These are phyloP conservation scores for Entomobrya multifasciata DNA, from an alignment of 2,888 invertebrate genomes.

Conservation along the genomic window DNA sequence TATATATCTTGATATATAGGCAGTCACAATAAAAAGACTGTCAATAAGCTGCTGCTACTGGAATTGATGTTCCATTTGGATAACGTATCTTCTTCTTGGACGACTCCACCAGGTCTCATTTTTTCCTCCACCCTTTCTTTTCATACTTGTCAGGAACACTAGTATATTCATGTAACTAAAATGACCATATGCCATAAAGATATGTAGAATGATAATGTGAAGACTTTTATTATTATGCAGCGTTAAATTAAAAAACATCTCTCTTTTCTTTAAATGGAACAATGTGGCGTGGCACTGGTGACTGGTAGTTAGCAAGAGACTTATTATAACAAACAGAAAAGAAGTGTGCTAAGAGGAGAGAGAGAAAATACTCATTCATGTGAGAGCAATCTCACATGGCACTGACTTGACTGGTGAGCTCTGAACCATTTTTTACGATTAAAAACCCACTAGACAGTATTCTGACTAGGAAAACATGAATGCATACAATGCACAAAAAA, in stretches of 20 bases:
- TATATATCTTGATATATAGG: neutral
- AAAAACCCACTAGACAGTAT: constrained; percentile 5
- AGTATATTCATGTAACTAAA: too few species aligned
- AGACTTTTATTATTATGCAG: neutral
- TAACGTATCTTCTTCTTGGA: constrained; percentile 13
- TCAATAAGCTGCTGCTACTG: neutral
- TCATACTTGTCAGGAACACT: constrained; percentile 3
- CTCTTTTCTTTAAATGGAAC: constrained; percentile 1
- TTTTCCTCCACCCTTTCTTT: too few species aligned
- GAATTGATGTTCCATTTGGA: constrained; percentile 34
- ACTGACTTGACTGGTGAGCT: too few species aligned
- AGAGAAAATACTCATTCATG: constrained; percentile 24
- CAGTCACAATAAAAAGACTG: neutral
- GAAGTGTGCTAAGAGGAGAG: constrained; percentile 20
- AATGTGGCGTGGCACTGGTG: too few species aligned
- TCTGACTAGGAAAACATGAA: too few species aligned
- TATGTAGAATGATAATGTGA: constrained; percentile 32
- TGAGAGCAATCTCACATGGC: constrained; percentile 33
- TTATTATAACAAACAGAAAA: constrained; percentile 12
- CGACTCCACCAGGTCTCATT: neutral
- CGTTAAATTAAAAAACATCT: constrained; percentile 35
- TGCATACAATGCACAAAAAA: too few species aligned
- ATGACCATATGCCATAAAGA: too few species aligned
- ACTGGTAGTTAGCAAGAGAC: too few species aligned
- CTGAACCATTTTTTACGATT: constrained; percentile 10